Base-by-base conservation (phyloP, 2,888 invertebrate species). In the Clistopyga incitator region DNA sequence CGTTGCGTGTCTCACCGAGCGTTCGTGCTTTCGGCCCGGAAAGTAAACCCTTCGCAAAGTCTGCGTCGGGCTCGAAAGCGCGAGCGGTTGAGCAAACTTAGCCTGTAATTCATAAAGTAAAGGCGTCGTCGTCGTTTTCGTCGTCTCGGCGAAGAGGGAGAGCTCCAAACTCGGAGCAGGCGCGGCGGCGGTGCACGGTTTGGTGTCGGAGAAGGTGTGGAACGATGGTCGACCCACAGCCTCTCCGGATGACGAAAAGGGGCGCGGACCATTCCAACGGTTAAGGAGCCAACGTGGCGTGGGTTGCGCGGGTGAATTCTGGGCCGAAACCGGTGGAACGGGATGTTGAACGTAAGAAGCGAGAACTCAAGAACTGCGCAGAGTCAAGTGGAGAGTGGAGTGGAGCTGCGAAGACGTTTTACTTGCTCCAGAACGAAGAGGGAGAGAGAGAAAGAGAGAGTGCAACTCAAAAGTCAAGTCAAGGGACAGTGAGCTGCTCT, bases 81-180 rank as follows among this genome's bases (percentile, higher is more conserved):
- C 76, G 80, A 84, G 75, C 76, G 81, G 77, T 72, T 84, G 82
- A 77, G 61, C 75, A 88, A 89, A 89, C 87, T 89, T 87, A 15
- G 76, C 78, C 84, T 84, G 86, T 88, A 88, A 88, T 87, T 88
- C 86, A 86, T 86, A 87, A 85, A 86, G 87, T 85, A 87, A 86
- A 86, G 84, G 85, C 84, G 76, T 78, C 59, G 79, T 71, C 74
- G 78, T 83, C 56, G 78, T 84, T 65, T 76, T 72, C 68, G 78
- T 72, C 64, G 68, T 74, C 77, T n/a, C 3, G 20, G 42, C n/a
- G 23, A 38, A 11, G 42, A 42, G 64, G 18, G 74, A n/a, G 34
- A 71, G 78, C 52, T 74, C 77, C 38, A 68, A 80, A 75, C 70
- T 68, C 52, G 20, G 29, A 23, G 74, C 59, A 23, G n/a, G 59